Base-by-base conservation (phyloP, 2,797 vertebrate genomes). In the Poliocrania exsul region DNA sequence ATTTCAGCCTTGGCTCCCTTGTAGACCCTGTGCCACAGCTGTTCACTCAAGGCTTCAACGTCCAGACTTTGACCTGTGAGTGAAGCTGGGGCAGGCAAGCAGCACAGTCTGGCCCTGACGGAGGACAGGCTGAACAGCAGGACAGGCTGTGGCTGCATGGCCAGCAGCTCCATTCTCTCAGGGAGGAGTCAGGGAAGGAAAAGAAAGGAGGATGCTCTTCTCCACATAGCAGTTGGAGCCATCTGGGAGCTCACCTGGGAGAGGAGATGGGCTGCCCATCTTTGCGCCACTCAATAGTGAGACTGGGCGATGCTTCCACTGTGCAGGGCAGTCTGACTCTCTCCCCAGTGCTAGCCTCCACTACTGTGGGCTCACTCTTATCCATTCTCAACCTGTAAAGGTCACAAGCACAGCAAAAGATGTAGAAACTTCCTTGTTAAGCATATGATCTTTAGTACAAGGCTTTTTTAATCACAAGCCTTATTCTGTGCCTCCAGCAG, bases 231-330 rank as follows among this genome's bases (percentile, higher is more conserved):
- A 1, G 16, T 0, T 71, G 79, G 35, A 79, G 29, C 23, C 0
- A 0, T 23, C 42, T 29, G 54, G 61, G 49, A 57, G 23, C 97
- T 93, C 80, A 99, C 99, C 99, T 99, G 94, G 97, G 92, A 65
- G 99, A 98, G 37, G 96, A 97, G 74, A 98, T 87, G 17, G 94
- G 78, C 77, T 95, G 97, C 84, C 99, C 98, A 0, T 99, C 98
- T 93, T 98, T 99, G 62, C 98, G 98, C 99, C 99, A 99, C 88
- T 98, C 97, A 4, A 99, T 97, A 65, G 35, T 94, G 66, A 98
- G 98, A 13, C 96, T 94, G 1, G 97, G 97, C 0, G 96, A 96
- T 25, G 98, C 98, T 49, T 98, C 93, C 13, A 98, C 96, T 3
- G 58, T 92, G 83, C 99, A 99, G 90, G 97, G 88, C 81, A 99